Evolutionary conservation across 2,113 vertebrate species (phyloP).

Genomic region (Scolopax mira): DNA sequence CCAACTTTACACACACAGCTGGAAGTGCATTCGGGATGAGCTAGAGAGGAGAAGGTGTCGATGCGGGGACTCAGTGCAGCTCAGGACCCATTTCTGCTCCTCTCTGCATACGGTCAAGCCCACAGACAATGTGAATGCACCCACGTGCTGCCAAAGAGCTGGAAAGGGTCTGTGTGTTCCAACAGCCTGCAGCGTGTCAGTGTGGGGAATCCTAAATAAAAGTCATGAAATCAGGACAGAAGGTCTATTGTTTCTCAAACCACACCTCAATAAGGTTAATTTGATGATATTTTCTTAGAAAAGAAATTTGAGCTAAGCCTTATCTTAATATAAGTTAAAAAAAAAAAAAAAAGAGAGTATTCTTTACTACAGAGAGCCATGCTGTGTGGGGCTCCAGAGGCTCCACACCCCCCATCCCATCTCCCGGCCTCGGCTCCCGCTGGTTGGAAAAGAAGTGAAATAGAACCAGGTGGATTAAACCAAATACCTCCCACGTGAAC

Average conservation of each 20-base stretch:
- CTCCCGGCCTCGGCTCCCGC: no score
- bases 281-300: neutral
- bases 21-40: neutral
- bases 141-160: neutral
- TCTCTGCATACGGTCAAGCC: neutral
- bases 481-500: no score
- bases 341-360: no score
- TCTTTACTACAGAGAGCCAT: no score
- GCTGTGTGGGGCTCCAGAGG: no score
- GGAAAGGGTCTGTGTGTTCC: neutral
- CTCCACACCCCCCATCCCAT: no score
- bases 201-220: neutral
- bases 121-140: neutral
- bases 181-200: neutral
- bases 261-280: neutral
- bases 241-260: neutral
- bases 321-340: no score
- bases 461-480: no score
- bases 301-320: neutral
- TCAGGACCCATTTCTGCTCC: no score
- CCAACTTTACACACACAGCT: neutral
- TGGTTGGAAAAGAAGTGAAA: no score
- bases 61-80: no score
- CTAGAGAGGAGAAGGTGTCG: neutral
- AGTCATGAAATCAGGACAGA: constrained; percentile 14